phyloP scores from a whole-genome alignment of 2,113 vertebrate genomes.

The Rostratula benghalensis region DNA sequence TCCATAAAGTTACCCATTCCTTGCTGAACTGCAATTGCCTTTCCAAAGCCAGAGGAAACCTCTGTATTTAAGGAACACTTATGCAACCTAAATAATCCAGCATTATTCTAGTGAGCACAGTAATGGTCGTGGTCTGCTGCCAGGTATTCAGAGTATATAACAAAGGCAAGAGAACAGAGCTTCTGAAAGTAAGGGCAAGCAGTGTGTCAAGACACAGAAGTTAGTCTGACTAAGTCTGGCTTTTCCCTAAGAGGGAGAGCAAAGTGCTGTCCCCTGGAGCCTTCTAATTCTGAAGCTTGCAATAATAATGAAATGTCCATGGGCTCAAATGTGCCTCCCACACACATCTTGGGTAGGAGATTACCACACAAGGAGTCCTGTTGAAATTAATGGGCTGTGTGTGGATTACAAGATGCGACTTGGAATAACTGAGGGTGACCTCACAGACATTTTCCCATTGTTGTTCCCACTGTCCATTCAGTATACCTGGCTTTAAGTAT shows the following conservation, averaged over 20 bases:
- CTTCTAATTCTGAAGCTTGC: conserved; percentile 7
- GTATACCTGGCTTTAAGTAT: background rate
- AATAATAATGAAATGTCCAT: conserved; percentile 49
- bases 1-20: background rate
- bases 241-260: background rate
- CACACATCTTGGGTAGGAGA: background rate
- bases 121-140: background rate
- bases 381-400: background rate
- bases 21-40: background rate
- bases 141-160: background rate
- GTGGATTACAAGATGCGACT: background rate
- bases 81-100: background rate
- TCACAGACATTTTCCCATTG: background rate
- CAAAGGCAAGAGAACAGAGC: background rate
- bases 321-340: conserved; percentile 31
- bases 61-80: background rate
- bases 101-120: background rate
- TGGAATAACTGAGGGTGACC: background rate
- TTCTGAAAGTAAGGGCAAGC: background rate
- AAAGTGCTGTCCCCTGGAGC: background rate
- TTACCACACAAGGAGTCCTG: conserved; percentile 45
- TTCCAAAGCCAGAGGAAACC: background rate
- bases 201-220: background rate
- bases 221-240: background rate
- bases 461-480: background rate